These are phyloP conservation scores for Protonemura montana DNA, from an alignment of 2,888 invertebrate genomes.

Conservation along the genomic window DNA sequence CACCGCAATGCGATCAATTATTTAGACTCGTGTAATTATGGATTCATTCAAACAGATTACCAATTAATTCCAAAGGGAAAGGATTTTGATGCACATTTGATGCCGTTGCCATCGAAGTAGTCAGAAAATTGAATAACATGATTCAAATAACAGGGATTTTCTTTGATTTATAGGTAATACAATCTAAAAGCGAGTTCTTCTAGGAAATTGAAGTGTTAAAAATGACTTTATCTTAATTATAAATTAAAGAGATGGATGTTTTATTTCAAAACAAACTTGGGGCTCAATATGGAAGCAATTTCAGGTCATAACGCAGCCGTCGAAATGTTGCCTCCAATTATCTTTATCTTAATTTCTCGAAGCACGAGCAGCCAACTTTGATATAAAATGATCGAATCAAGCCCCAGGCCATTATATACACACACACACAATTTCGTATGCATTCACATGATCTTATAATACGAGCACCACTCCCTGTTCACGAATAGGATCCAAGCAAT, in stretches of 20 bases:
- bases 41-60: not conserved
- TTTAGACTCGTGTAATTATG: not conserved
- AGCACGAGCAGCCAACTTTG: slow-evolving; percentile 5
- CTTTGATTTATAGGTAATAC: too few relatives aligned
- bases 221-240: too few relatives aligned
- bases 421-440: not conserved
- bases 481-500: slow-evolving; percentile 36
- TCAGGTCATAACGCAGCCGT: not conserved
- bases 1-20: not conserved
- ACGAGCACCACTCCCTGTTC: slow-evolving; percentile 32
- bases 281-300: not conserved
- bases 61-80: not conserved
- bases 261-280: too few relatives aligned
- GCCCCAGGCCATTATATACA: slow-evolving; percentile 28
- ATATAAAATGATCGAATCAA: not conserved
- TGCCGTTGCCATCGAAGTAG: too few relatives aligned
- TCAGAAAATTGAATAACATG: too few relatives aligned
- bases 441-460: not conserved
- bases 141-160: too few relatives aligned
- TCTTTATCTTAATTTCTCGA: slow-evolving; percentile 1
- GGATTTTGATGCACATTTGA: not conserved
- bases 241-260: too few relatives aligned
- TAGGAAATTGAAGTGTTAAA: too few relatives aligned
- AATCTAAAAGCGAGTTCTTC: too few relatives aligned
- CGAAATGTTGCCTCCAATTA: not conserved